Evolutionary conservation across 2,797 vertebrate genomes (phyloP).

Genomic region (Enteromius radiatus): DNA sequence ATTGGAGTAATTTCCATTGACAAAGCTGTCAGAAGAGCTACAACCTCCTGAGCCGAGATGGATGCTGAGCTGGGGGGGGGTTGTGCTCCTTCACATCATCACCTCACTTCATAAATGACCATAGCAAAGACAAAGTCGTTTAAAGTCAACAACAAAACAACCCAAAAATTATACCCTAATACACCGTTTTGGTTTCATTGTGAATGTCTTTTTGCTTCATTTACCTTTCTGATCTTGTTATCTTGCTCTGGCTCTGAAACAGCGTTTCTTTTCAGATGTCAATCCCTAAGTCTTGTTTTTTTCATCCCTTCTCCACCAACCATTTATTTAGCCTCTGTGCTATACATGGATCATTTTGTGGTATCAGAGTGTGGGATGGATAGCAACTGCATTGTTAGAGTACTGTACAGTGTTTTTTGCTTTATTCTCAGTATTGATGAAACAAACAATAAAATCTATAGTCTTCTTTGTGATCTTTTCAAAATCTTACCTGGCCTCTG

Average conservation of each 20-base stretch:
- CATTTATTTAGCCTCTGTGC: background rate
- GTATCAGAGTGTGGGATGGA: background rate
- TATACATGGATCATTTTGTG: background rate
- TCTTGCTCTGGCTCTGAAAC: background rate
- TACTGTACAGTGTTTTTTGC: background rate
- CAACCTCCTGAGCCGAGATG: constrained; percentile 79
- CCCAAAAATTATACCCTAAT: background rate
- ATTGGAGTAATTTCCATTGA: constrained; percentile 85
- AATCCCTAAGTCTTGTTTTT: background rate
- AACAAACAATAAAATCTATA: background rate
- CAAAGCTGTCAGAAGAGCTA: constrained; percentile 83
- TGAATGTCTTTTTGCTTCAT: background rate
- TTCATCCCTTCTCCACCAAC: background rate
- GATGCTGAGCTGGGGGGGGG: constrained; percentile 75
- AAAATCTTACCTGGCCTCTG: background rate
- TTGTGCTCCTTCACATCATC: constrained; percentile 26
- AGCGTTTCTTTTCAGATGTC: background rate
- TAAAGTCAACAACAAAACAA: background rate
- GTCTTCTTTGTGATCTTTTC: background rate
- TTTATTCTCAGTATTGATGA: background rate
- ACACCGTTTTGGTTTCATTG: background rate
- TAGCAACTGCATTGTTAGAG: background rate
- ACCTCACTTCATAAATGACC: constrained; percentile 6
- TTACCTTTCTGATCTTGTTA: background rate
- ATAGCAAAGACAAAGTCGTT: background rate